These are phyloP conservation scores for Pogonomyrmex californicus DNA, from an alignment of 1,140 invertebrate species.

Conservation along the genomic window DNA sequence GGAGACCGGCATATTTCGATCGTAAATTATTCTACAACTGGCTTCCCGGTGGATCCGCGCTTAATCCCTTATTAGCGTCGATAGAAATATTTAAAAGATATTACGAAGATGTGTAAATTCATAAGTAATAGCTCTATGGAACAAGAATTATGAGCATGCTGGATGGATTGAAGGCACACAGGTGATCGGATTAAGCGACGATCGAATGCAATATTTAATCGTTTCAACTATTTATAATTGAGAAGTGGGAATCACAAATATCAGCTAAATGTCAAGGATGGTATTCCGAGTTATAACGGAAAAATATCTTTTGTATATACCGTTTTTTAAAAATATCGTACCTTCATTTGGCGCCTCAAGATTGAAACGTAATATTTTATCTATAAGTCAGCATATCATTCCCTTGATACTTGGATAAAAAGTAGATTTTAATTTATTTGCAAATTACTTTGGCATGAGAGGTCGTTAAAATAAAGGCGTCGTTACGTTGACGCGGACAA, in stretches of 20 bases:
- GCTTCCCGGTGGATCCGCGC: conserved; percentile 13
- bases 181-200: conserved; percentile 16
- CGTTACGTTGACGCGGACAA: neutral
- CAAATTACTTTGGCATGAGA: neutral
- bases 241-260: conserved; percentile 31
- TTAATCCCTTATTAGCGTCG: conserved; percentile 47
- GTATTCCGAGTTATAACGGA: conserved; percentile 11
- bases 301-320: conserved; percentile 30
- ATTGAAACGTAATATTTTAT: conserved; percentile 13
- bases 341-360: conserved; percentile 10
- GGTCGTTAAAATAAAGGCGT: neutral
- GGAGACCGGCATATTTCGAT: conserved; percentile 51
- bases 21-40: conserved; percentile 57
- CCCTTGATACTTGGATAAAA: neutral
- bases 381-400: neutral
- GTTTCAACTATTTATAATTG: conserved; percentile 7
- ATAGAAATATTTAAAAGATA: conserved; percentile 57
- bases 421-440: neutral
- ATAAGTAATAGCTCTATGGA: conserved; percentile 1
- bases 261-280: conserved; percentile 37
- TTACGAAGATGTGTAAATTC: conserved; percentile 49
- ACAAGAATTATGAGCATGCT: conserved; percentile 32
- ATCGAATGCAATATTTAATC: conserved; percentile 38
- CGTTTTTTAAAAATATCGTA: neutral
- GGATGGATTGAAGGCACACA: conserved; percentile 8